Base-by-base conservation (phyloP, 2,888 invertebrate species). In the Chrysotoxum bicinctum region DNA sequence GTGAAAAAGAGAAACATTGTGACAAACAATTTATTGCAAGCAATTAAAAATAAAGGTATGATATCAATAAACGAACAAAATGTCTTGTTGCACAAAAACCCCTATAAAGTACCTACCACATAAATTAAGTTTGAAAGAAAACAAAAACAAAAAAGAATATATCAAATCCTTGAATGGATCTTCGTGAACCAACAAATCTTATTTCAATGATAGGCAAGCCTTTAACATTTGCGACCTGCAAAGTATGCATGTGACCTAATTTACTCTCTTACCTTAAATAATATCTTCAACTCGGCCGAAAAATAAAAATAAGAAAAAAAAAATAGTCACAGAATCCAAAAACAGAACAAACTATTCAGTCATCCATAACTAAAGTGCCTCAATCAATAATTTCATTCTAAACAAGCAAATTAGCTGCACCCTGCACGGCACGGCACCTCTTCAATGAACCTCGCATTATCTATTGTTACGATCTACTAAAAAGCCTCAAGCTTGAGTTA, bases 341-440 rank as follows among this genome's bases (percentile, higher is more conserved):
- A 66, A 66, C 48, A 48, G 66, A 35, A 66, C 66, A 35, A 50
- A 74, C 68, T 35, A 60, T 68, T 74, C 79, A 43, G 26, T 60
- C 79, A 79, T 68, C 68, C 79, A 79, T 73, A 60, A 52, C 60
- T 45, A 40, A 32, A 68, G 68, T 60, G 74, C 52, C 68, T 74
- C 66, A 79, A 52, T 50, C 60, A 82, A 73, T 77, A 72, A 83
- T 85, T 85, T 76, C 69, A 69, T 85, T 76, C 64, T 68, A 62
- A 81, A 80, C 77, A 81, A 80, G 76, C 77, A 76, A 81, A 81
- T 85, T 81, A 85, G 81, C 85, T 85, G 85, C 85, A 66, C 66
- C 66, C 66, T 66, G 66, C 66, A 66, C 50, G 48, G 23, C 50
- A 66, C 50, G 66, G 48, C 66, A 85, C 85, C 85, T 77, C 81